Evolutionary conservation across 1,140 invertebrate genomes (phyloP), one percentile per base, ranked within the genome.

Genomic region (Caenorhabditis remanei): DNA sequence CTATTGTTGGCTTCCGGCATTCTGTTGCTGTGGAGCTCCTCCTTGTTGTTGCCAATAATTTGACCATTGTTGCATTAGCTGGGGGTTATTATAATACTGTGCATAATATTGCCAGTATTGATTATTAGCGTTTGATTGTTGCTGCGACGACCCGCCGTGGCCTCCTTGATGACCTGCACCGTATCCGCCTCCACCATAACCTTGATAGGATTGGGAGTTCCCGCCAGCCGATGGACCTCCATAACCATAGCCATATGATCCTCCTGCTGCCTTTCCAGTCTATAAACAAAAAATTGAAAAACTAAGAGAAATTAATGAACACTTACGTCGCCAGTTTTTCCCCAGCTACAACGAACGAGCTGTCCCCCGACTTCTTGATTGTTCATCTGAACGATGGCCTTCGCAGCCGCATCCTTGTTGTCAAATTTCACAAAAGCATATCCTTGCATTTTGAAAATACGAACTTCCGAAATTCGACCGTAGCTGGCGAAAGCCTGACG

Each of bases 381-480:
- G 94, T 99, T 97, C 24, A 98, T 96, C 41, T 95, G 96, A 83
- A 98, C 96, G 90, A 99, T 99, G 84, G 98, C 98, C 93, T 98
- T 96, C 79, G 97, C 97, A 50, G 98, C 98, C 83, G 96, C 96
- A 94, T 99, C 97, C 93, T 99, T 99, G 85, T 96, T 97, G n/a
- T 96, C 96, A 94, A 99, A 99, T 94, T 97, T 98, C 4, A 99
- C 96, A 93, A 99, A 99, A 90, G 97, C 96, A 93, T 99, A 99
- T 91, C 98, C 98, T 94, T 99, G 99, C 92, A 99, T 97, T 94
- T 99, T 99, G 94, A 99, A 99, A 88, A 99, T 97, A 88, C 98
- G 94, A 92, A 99, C 97, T 94, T 99, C 98, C 93, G 98, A 96
- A 91, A 99, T 99, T 88, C 95, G 95, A 90, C 98, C 98, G 93